These are phyloP conservation scores for Acridotheres tristis DNA, from an alignment of 2,797 vertebrate species.

Conservation along the genomic window DNA sequence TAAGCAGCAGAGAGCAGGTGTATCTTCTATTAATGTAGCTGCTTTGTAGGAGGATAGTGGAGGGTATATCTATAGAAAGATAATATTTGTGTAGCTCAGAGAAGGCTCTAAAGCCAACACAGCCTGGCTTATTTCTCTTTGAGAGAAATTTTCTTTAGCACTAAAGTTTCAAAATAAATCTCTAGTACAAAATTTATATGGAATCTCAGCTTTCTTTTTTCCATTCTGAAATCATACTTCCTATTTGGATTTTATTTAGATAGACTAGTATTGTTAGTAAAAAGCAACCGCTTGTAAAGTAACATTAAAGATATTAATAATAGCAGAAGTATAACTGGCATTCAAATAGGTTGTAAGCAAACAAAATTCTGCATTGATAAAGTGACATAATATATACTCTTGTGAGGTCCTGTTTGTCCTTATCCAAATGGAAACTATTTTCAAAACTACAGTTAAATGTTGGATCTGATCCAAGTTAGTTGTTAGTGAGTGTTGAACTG, in stretches of 20 bases:
- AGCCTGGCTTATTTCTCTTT: background rate
- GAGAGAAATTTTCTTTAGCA: background rate
- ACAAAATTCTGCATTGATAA: background rate
- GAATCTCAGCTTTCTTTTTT: background rate
- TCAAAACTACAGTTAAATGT: background rate
- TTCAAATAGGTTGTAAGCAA: background rate
- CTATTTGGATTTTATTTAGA: background rate
- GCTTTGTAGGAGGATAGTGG: background rate
- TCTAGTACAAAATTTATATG: background rate
- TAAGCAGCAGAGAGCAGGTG: background rate
- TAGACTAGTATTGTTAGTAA: background rate
- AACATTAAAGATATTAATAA: background rate
- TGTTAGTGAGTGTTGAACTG: background rate
- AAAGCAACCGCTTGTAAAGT: background rate
- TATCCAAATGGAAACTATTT: background rate
- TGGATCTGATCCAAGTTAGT: slow-evolving; percentile 10
- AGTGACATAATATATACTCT: background rate
- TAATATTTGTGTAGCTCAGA: background rate
- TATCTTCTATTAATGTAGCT: background rate
- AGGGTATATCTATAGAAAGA: background rate
- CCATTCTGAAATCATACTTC: background rate
- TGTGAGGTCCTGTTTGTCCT: background rate
- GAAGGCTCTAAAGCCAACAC: background rate
- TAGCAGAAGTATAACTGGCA: background rate
- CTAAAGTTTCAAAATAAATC: background rate